These are phyloP conservation scores for Heliconius ismenius DNA, from an alignment of 2,888 invertebrate genomes.

Conservation along the genomic window DNA sequence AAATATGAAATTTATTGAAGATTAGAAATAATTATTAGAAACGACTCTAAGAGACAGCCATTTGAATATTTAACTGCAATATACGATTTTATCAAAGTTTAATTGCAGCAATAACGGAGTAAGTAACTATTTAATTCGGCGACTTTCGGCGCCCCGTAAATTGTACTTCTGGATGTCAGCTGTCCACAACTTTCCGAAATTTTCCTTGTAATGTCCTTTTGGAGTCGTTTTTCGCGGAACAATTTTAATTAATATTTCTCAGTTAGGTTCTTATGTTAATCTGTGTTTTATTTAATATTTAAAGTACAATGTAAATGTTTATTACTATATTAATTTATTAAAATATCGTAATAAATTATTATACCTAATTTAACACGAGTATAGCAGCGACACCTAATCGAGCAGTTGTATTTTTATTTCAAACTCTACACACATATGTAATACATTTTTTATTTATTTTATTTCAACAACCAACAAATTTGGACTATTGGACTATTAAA, in stretches of 20 bases:
- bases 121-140: conserved; percentile 77
- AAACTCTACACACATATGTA: neutral
- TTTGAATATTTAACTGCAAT: conserved; percentile 51
- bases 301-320: conserved; percentile 1
- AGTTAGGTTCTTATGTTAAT: conserved; percentile 49
- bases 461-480: no score
- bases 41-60: neutral
- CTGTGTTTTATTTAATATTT: conserved; percentile 36
- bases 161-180: conserved; percentile 78
- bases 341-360: neutral
- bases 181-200: conserved; percentile 75
- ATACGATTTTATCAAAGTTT: conserved; percentile 69
- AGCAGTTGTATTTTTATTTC: neutral
- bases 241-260: conserved; percentile 79
- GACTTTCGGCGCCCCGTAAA: conserved; percentile 72
- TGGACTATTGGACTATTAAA: no score
- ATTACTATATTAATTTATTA: neutral
- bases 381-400: neutral
- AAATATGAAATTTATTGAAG: neutral
- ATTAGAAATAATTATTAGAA: neutral
- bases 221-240: conserved; percentile 73
- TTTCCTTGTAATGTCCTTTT: conserved; percentile 78
- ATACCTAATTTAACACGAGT: neutral
- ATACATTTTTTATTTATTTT: no score
- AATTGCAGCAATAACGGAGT: conserved; percentile 76